Evolutionary conservation across 2,113 vertebrate genomes (phyloP).

Genomic region (Calonectris borealis): DNA sequence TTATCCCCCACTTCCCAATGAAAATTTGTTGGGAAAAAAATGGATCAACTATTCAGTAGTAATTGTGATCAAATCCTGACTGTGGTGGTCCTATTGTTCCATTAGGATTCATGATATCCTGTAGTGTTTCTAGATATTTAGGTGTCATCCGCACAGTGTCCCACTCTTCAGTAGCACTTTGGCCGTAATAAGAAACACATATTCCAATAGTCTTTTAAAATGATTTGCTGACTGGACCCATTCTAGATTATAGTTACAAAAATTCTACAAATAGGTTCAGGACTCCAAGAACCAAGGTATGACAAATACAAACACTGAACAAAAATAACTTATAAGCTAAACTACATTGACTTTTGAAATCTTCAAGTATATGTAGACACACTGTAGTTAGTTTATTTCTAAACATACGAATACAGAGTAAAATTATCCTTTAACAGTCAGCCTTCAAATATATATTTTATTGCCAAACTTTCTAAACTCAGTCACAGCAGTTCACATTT

Average conservation of each 20-base stretch:
- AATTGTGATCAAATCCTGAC: neutral
- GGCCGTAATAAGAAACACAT: neutral
- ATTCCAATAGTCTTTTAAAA: neutral
- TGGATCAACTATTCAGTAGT: neutral
- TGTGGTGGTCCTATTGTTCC: neutral
- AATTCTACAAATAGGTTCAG: neutral
- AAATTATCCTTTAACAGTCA: neutral
- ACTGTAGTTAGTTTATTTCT: neutral
- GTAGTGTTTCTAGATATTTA: neutral
- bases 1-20: neutral
- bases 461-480: neutral
- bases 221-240: neutral
- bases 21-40: neutral
- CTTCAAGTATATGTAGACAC: neutral
- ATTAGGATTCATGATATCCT: neutral
- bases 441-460: neutral
- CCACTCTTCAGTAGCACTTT: neutral
- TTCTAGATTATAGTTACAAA: neutral
- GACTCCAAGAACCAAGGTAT: constrained; percentile 1
- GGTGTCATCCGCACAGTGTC: neutral
- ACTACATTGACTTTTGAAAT: neutral
- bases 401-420: neutral
- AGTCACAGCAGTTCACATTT: neutral
- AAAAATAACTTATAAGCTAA: neutral
- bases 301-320: neutral